Conservation (phyloP, 2,888 invertebrate species). For the Watsonalla binaria region DNA sequence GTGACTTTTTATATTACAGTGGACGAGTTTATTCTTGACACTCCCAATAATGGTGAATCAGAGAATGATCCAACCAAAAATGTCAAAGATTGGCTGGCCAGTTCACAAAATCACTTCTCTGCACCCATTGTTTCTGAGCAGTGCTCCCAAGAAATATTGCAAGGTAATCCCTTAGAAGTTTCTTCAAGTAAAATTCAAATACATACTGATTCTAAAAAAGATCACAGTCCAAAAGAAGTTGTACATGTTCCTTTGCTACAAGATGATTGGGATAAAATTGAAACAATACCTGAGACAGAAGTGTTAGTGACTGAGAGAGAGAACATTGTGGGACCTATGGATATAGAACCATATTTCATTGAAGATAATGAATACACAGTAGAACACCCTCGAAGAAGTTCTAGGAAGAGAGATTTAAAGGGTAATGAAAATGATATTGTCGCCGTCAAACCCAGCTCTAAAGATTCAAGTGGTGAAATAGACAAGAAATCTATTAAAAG, state of each 20-base stretch:
- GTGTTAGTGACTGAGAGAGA: constrained; percentile 32
- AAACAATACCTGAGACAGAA: constrained; percentile 48
- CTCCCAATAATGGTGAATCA: constrained; percentile 26
- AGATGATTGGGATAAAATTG: constrained; percentile 70
- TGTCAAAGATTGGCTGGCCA: constrained; percentile 62
- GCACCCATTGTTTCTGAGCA: constrained; percentile 41
- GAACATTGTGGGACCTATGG: constrained; percentile 46
- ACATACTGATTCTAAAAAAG: constrained; percentile 38
- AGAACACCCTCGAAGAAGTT: constrained; percentile 57
- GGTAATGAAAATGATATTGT: constrained; percentile 25
- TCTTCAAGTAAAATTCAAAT: constrained; percentile 49
- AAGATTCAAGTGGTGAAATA: constrained; percentile 35
- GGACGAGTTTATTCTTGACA: constrained; percentile 42
- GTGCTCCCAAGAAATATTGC: constrained; percentile 34
- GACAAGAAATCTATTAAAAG: constrained; percentile 40
- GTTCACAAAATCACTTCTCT: constrained; percentile 66
- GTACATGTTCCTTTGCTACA: constrained; percentile 41
- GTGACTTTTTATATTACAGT: constrained; percentile 39
- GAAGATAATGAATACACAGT: constrained; percentile 48
- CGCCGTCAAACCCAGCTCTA: constrained; percentile 35
- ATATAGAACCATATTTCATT: constrained; percentile 44
- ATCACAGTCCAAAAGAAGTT: constrained; percentile 31
- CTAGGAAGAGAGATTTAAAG: constrained; percentile 47
- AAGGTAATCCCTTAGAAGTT: constrained; percentile 28
- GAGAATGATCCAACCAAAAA: constrained; percentile 47